phyloP scores from a whole-genome alignment of 2,888 invertebrate genomes.

The Pimpla rufipes region DNA sequence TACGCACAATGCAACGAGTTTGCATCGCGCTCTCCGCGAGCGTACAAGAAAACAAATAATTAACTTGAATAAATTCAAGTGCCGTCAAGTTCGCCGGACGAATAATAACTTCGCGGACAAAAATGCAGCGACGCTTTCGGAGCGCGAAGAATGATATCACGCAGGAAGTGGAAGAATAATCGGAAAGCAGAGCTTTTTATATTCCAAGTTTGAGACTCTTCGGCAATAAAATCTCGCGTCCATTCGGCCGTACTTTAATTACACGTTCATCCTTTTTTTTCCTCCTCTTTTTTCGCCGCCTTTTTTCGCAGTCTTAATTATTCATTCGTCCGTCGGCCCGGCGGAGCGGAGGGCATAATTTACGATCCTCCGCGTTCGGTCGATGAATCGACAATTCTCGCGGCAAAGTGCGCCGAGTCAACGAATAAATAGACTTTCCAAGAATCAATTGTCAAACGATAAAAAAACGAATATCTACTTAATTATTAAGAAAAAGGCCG shows the following conservation, averaged over 20 bases:
- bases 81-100: background rate
- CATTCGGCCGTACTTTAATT: constrained; percentile 45
- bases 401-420: background rate
- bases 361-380: constrained; percentile 18
- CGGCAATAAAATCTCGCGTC: constrained; percentile 34
- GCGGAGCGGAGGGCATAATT: constrained; percentile 20
- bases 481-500: too few species aligned
- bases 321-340: constrained; percentile 32
- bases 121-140: constrained; percentile 1
- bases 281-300: background rate
- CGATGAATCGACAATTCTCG: constrained; percentile 22
- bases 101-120: constrained; percentile 12
- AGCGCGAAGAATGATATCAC: constrained; percentile 16
- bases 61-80: background rate
- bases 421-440: background rate
- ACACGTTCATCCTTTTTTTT: constrained; percentile 25
- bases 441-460: background rate
- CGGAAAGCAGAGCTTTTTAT: constrained; percentile 29
- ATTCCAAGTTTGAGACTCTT: constrained; percentile 7
- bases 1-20: constrained; percentile 22
- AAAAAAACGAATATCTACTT: background rate
- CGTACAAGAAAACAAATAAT: constrained; percentile 9
- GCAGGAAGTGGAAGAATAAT: constrained; percentile 11
- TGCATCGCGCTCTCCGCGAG: constrained; percentile 12
- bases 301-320: constrained; percentile 40